These are phyloP conservation scores for Plecturocebus donacophilus DNA, from an alignment of 2,113 vertebrate species.

Conservation along the genomic window DNA sequence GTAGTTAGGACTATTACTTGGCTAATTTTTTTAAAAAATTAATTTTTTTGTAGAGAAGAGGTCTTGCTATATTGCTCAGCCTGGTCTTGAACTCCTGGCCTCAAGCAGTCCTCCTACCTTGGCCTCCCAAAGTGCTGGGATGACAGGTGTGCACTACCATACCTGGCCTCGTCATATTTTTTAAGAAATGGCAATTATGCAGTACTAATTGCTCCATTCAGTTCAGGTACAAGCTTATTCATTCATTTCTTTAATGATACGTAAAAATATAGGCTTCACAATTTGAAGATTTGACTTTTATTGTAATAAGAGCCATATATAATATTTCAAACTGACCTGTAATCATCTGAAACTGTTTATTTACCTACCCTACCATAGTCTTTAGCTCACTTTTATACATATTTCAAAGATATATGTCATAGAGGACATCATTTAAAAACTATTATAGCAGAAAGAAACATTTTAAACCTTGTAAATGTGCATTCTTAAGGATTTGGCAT, in stretches of 20 bases:
- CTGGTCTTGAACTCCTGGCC: too few relatives aligned
- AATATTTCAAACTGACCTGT: not conserved
- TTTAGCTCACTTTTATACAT: not conserved
- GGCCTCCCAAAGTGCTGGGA: too few relatives aligned
- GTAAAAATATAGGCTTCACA: not conserved
- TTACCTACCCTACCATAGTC: not conserved
- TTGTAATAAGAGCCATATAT: not conserved
- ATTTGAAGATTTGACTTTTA: slow-evolving; percentile 39
- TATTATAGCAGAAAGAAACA: not conserved
- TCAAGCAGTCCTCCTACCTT: too few relatives aligned
- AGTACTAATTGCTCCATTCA: not conserved
- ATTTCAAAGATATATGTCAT: not conserved
- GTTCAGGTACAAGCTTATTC: not conserved
- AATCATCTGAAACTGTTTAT: not conserved
- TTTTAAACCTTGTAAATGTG: not conserved
- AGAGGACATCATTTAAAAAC: not conserved
- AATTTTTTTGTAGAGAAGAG: too few relatives aligned
- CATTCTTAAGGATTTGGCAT: not conserved
- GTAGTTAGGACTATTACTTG: too few relatives aligned
- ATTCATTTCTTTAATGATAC: slow-evolving; percentile 19
- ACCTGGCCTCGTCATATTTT: not conserved
- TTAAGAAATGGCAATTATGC: not conserved
- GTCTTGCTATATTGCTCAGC: too few relatives aligned
- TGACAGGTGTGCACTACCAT: too few relatives aligned
- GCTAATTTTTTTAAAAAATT: too few relatives aligned